phyloP scores from a whole-genome alignment of 2,888 invertebrate genomes.

The Parascotia fuliginaria region DNA sequence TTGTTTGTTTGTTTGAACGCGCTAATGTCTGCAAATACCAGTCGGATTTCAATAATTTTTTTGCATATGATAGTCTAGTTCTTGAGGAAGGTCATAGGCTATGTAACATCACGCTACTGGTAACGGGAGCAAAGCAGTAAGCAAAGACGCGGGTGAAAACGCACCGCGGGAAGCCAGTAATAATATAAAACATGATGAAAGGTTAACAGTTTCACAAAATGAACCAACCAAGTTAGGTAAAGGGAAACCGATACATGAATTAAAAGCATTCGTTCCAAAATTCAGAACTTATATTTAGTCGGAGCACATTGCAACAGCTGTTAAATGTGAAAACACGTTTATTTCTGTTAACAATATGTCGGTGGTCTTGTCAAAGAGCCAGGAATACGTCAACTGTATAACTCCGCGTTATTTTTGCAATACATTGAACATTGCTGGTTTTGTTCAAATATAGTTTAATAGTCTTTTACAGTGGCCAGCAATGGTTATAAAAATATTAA shows the following conservation, averaged over 20 bases:
- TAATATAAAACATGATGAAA: no score
- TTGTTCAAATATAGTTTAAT: slow-evolving; percentile 49
- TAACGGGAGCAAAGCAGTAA: no score
- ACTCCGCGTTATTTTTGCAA: slow-evolving; percentile 63
- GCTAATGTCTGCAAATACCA: no score
- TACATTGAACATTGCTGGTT: slow-evolving; percentile 33
- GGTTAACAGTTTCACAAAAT: no score
- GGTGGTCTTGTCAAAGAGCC: slow-evolving; percentile 69
- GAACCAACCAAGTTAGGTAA: slow-evolving; percentile 33
- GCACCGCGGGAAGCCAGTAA: no score
- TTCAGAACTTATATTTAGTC: slow-evolving; percentile 43
- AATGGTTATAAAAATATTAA: slow-evolving; percentile 36
- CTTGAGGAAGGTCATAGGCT: no score
- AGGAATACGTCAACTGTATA: slow-evolving; percentile 63
- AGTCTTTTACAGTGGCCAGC: slow-evolving; percentile 47
- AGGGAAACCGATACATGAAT: slow-evolving; percentile 39
- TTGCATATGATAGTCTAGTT: no score
- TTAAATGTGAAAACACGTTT: slow-evolving; percentile 59
- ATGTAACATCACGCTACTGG: no score
- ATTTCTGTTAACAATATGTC: slow-evolving; percentile 71
- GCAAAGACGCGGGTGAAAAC: no score
- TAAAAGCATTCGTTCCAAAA: slow-evolving; percentile 29
- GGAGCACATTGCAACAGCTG: slow-evolving; percentile 51
- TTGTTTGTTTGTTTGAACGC: no score
- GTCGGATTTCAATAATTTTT: no score